Conservation (phyloP, 1,140 invertebrate species). For the Zaprionus ornatus region DNA sequence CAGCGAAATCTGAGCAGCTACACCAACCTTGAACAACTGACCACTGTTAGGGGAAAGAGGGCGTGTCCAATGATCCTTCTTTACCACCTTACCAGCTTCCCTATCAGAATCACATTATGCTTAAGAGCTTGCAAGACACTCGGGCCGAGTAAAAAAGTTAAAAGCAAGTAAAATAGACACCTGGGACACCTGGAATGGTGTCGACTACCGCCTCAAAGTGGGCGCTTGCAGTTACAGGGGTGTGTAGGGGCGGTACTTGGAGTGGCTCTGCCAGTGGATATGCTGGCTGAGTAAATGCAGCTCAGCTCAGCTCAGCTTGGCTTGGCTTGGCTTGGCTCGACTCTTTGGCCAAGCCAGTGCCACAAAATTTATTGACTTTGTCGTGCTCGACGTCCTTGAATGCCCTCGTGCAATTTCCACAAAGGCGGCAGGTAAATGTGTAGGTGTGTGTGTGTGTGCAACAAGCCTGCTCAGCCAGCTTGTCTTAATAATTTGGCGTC, state of each 20-base stretch:
- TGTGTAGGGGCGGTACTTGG: neutral
- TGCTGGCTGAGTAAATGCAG: conserved; percentile 65
- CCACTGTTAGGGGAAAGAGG: neutral
- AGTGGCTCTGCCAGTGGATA: conserved; percentile 38
- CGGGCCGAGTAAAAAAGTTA: conserved; percentile 63
- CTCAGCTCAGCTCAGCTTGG: conserved; percentile 32
- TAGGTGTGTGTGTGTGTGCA: conserved; percentile 15
- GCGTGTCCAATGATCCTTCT: neutral
- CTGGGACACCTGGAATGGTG: conserved; percentile 53
- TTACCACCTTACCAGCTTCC: neutral
- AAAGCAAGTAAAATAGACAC: conserved; percentile 79
- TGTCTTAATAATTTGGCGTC: conserved; percentile 70
- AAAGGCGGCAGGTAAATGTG: conserved; percentile 20
- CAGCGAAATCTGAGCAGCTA: neutral
- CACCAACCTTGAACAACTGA: neutral
- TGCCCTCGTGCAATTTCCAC: conserved; percentile 35
- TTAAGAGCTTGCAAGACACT: conserved; percentile 69
- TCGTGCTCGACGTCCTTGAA: conserved; percentile 60
- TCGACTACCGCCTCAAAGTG: conserved; percentile 4
- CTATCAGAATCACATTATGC: conserved; percentile 48
- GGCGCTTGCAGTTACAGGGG: conserved; percentile 14
- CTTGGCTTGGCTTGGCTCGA: conserved; percentile 31
- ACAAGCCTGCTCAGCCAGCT: neutral
- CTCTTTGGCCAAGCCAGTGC: conserved; percentile 67
- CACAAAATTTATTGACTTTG: conserved; percentile 78